Percentiles rank a stretch among this genome's conserved stretches.
Evolutionary conservation across 1,140 invertebrate species (phyloP).

Genomic region (Diuraphis noxia): DNA sequence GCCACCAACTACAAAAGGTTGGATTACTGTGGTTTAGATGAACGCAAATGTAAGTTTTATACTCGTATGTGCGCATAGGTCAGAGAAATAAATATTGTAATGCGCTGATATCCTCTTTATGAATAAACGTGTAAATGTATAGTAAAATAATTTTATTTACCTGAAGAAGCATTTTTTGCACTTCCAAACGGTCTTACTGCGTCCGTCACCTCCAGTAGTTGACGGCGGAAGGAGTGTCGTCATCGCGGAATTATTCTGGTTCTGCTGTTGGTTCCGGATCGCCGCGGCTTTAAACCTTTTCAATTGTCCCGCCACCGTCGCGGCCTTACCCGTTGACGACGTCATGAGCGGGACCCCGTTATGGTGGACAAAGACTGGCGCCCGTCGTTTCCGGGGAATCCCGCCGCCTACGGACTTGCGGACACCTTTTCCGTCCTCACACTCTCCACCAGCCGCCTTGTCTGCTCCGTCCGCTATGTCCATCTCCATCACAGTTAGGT

Average conservation of each 20-base stretch:
- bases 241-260: constrained; percentile 57
- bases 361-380: not conserved
- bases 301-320: not conserved
- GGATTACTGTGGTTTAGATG: too few relatives aligned
- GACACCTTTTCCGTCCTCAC: constrained; percentile 54
- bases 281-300: constrained; percentile 31
- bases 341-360: not conserved
- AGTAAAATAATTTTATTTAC: constrained; percentile 60
- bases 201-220: constrained; percentile 58
- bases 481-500: constrained; percentile 73
- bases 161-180: constrained; percentile 84
- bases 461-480: constrained; percentile 58
- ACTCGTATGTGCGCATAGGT: too few relatives aligned
- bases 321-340: not conserved
- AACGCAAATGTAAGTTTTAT: not conserved
- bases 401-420: not conserved
- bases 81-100: too few relatives aligned
- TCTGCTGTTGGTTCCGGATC: constrained; percentile 55
- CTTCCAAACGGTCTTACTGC: constrained; percentile 70
- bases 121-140: not conserved
- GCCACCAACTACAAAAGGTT: too few relatives aligned
- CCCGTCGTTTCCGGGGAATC: not conserved
- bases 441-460: constrained; percentile 56
- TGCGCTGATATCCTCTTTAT: too few relatives aligned
- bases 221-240: constrained; percentile 56